Percentiles rank a stretch among this genome's conserved stretches.
phyloP scores from a whole-genome alignment of 2,113 vertebrate species.

The Paramisgurnus dabryanus region DNA sequence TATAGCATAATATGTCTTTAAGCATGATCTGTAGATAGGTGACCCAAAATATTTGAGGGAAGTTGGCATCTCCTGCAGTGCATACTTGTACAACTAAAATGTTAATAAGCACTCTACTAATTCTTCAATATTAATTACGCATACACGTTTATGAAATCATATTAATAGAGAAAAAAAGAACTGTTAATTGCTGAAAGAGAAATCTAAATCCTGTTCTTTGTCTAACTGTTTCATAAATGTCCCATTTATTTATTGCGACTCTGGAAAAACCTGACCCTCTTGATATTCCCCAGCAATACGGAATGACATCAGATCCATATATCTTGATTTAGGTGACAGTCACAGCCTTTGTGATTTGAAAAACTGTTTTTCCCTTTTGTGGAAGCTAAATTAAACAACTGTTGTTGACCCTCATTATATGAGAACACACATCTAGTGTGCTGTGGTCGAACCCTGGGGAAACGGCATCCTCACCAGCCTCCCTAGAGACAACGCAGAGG shows the following conservation, averaged over 20 bases:
- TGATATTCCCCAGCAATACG: conserved; percentile 45
- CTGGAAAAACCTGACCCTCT: conserved; percentile 53
- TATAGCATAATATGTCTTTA: neutral
- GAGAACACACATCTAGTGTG: conserved; percentile 51
- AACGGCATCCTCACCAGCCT: conserved; percentile 27
- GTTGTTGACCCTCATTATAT: conserved; percentile 58
- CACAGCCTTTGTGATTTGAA: conserved; percentile 49
- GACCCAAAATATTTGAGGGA: too few species aligned
- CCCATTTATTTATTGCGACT: conserved; percentile 39
- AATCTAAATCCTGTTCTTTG: neutral
- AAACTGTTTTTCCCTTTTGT: conserved; percentile 39
- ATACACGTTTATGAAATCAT: too few species aligned
- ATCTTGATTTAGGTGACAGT: conserved; percentile 55
- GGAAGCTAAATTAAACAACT: conserved; percentile 58
- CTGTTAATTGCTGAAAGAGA: neutral
- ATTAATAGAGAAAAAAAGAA: too few species aligned
- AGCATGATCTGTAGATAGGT: too few species aligned
- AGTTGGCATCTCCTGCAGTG: too few species aligned
- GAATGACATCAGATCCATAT: conserved; percentile 36
- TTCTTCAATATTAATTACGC: too few species aligned
- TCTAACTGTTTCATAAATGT: conserved; percentile 28
- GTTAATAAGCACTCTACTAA: too few species aligned
- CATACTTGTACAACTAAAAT: too few species aligned
- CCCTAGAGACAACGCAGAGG: conserved; percentile 48
- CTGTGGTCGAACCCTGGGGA: conserved; percentile 48